These are phyloP conservation scores for Chymomyza amoena DNA, from an alignment of 2,888 invertebrate species.

Conservation along the genomic window DNA sequence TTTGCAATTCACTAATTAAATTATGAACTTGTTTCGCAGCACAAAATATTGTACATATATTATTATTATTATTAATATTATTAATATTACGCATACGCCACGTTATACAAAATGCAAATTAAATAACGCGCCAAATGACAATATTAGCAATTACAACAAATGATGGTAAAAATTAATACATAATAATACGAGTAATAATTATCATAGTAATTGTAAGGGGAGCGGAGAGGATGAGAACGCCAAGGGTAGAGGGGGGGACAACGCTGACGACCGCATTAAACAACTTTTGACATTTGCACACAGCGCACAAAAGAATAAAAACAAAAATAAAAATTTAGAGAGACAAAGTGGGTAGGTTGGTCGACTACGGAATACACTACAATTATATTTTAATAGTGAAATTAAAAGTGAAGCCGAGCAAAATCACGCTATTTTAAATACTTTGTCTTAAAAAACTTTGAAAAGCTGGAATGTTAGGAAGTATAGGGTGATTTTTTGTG, in stretches of 20 bases:
- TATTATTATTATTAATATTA: no score
- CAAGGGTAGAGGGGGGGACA: neutral
- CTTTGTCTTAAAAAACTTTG: no score
- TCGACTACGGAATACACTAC: no score
- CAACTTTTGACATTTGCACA: slow-evolving; percentile 52
- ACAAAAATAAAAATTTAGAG: slow-evolving; percentile 38
- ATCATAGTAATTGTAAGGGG: slow-evolving; percentile 4
- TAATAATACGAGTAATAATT: slow-evolving; percentile 37
- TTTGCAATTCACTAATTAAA: neutral
- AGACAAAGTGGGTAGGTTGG: neutral
- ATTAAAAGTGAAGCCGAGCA: no score
- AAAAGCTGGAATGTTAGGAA: no score
- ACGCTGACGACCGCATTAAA: slow-evolving; percentile 32
- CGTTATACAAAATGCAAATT: neutral
- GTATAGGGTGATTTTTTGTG: no score
- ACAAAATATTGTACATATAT: no score
- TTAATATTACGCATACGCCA: neutral
- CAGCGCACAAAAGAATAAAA: slow-evolving; percentile 26
- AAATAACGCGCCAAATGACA: slow-evolving; percentile 3
- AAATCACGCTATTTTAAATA: no score
- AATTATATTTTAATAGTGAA: no score
- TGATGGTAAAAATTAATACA: slow-evolving; percentile 22
- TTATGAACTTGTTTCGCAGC: neutral
- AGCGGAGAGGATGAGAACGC: neutral
- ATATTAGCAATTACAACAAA: slow-evolving; percentile 8